A percentile compares a stretch with the other conserved stretches of the same genome.
phyloP scores from a whole-genome alignment of 2,797 vertebrate species.

The Cyprinella venusta region DNA sequence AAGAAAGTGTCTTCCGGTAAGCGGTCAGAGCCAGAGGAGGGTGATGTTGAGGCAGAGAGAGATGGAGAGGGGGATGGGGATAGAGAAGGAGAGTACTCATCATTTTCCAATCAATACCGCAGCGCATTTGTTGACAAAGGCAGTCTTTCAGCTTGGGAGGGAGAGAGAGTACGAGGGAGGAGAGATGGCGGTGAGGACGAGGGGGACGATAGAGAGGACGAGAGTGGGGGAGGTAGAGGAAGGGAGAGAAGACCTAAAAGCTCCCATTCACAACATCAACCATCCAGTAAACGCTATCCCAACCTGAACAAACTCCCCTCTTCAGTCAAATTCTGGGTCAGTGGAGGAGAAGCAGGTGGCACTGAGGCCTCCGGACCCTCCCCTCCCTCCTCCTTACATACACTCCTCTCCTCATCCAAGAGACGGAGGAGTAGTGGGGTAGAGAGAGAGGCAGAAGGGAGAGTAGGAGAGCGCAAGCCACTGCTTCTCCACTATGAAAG shows the following conservation, averaged over 20 bases:
- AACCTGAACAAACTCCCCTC: constrained; percentile 82
- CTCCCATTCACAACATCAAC: constrained; percentile 71
- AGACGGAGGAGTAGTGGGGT: constrained; percentile 74
- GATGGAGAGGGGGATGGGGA: constrained; percentile 77
- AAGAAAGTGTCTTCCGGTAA: constrained; percentile 75
- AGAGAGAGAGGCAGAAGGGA: constrained; percentile 72
- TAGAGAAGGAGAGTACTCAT: constrained; percentile 78
- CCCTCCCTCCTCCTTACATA: constrained; percentile 76
- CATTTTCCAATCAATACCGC: constrained; percentile 78
- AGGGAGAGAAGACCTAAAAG: constrained; percentile 76
- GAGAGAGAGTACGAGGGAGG: constrained; percentile 74
- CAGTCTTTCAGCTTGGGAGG: constrained; percentile 77
- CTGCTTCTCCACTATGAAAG: constrained; percentile 80
- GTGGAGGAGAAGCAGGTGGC: constrained; percentile 65
- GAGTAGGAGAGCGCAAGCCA: constrained; percentile 77
- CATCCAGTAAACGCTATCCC: constrained; percentile 76
- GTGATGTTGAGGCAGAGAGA: constrained; percentile 77
- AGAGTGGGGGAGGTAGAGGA: constrained; percentile 74
- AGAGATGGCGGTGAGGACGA: constrained; percentile 65
- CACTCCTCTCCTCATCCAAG: constrained; percentile 76
- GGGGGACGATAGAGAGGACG: constrained; percentile 75
- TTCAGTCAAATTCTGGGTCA: constrained; percentile 84
- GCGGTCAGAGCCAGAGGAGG: constrained; percentile 80
- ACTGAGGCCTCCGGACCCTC: constrained; percentile 66
- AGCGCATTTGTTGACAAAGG: constrained; percentile 78